Conservation (phyloP, 1,140 invertebrate species). For the Cylas formicarius region DNA sequence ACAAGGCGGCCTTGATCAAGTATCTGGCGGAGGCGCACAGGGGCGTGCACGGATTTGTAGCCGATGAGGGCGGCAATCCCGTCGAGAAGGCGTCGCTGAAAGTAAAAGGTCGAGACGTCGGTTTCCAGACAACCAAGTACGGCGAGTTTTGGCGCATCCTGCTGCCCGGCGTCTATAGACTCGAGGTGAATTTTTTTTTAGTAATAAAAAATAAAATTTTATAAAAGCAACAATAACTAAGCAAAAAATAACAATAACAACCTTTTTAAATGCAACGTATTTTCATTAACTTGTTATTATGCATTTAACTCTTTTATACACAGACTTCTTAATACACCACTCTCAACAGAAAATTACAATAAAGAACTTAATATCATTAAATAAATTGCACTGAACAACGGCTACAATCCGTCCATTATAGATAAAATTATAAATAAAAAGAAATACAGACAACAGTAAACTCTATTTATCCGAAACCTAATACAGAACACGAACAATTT, state of each 20-base stretch:
- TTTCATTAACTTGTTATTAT: too few species aligned
- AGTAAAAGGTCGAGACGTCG: constrained; percentile 78
- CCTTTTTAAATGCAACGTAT: too few species aligned
- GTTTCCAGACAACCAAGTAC: constrained; percentile 81
- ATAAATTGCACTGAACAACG: too few species aligned
- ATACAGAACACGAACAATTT: too few species aligned
- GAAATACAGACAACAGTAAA: too few species aligned
- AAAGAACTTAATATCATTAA: too few species aligned
- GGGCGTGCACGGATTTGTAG: constrained; percentile 76
- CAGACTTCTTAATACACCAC: too few species aligned
- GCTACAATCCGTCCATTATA: too few species aligned
- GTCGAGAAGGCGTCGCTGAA: constrained; percentile 77
- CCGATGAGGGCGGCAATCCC: constrained; percentile 72
- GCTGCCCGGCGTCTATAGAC: constrained; percentile 72
- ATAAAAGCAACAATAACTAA: not conserved
- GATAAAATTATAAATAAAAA: too few species aligned
- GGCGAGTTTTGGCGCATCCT: constrained; percentile 92
- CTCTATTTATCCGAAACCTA: too few species aligned
- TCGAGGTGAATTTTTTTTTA: constrained; percentile 57
- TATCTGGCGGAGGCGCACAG: constrained; percentile 83
- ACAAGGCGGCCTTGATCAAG: constrained; percentile 78
- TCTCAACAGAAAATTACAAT: too few species aligned
- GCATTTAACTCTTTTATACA: too few species aligned
- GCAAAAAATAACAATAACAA: not conserved
- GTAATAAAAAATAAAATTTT: not conserved